Base-by-base conservation (phyloP, 2,797 vertebrate species). In the Paedocypris micromegethes region DNA sequence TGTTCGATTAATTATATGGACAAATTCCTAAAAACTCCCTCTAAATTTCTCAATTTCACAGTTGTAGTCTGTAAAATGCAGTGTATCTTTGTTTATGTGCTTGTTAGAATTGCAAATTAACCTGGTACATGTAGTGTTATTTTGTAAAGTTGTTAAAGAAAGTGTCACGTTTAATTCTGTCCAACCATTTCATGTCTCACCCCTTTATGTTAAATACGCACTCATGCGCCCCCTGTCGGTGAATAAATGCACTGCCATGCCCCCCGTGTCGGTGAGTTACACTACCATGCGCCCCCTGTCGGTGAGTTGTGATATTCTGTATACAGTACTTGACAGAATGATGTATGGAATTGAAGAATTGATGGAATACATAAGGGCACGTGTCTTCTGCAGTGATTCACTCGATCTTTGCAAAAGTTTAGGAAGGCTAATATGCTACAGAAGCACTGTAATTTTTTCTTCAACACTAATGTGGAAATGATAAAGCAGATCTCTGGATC, bases 391-490 rank as follows among this genome's bases (percentile, higher is more conserved):
- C 62, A 67, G 9, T 39, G 58, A 66, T 65, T 48, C 85, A 88
- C 61, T 58, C 68, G 54, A 64, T 58, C 45, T 68, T 62, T 61
- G 50, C 62, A 75, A 83, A 83, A 82, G 87, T 84, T 84, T 84
- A 83, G 79, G 81, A 85, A 89, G 87, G 85, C 90, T 90, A 85
- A 89, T 90, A 88, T 91, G 88, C 88, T 92, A 90, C 86, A 87
- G 91, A 66, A 66, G 74, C 81, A 74, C 72, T 75, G 75, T 82
- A 73, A 76, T 74, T 76, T 80, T 72, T 81, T 74, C 46, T 66
- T 55, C 87, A 86, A 85, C 89, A 89, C 87, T 81, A 90, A 90
- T 88, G 88, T 91, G 79, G 54, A 80, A 75, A 78, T 77, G 73
- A 83, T 78, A 81, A 84, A 88, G 83, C 89, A 89, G 89, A 91